Evolutionary conservation across 2,888 invertebrate genomes (phyloP).

Genomic region (Cosmia pyralina): DNA sequence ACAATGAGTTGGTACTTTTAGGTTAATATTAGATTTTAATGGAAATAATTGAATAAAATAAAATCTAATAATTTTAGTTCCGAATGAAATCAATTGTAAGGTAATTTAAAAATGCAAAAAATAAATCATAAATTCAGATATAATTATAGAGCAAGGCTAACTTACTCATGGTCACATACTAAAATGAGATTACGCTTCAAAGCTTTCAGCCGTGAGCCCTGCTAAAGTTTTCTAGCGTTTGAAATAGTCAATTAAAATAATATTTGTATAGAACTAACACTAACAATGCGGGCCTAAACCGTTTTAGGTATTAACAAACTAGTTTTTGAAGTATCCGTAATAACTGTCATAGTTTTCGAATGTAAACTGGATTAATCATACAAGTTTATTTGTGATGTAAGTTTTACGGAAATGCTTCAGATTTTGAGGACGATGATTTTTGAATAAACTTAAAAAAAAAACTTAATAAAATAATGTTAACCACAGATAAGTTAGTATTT

Average conservation of each 20-base stretch:
- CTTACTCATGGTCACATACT: conserved; percentile 71
- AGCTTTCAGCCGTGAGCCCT: conserved; percentile 88
- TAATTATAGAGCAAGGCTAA: conserved; percentile 12
- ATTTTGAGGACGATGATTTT: conserved; percentile 24
- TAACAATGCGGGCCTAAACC: conserved; percentile 75
- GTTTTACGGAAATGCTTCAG: conserved; percentile 46
- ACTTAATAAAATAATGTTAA: not conserved
- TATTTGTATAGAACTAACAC: conserved; percentile 56
- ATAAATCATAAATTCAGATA: not conserved
- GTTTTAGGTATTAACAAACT: conserved; percentile 55
- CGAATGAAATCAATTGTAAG: not conserved
- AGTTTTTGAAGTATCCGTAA: conserved; percentile 45
- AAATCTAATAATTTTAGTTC: conserved; percentile 14
- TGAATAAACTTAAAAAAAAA: not conserved
- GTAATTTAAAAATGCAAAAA: not conserved
- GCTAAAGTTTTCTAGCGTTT: conserved; percentile 88
- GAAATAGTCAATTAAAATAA: conserved; percentile 80
- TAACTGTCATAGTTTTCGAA: conserved; percentile 33
- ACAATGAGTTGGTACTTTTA: conserved; percentile 63
- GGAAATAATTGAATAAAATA: not conserved
- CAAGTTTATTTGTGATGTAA: conserved; percentile 17
- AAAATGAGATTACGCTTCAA: conserved; percentile 78
- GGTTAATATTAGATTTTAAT: conserved; percentile 19
- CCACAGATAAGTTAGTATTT: conserved; percentile 19
- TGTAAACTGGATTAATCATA: conserved; percentile 26